phyloP scores from a whole-genome alignment of 64 coral and sea anemone species.

The Platygyra sinensis region DNA sequence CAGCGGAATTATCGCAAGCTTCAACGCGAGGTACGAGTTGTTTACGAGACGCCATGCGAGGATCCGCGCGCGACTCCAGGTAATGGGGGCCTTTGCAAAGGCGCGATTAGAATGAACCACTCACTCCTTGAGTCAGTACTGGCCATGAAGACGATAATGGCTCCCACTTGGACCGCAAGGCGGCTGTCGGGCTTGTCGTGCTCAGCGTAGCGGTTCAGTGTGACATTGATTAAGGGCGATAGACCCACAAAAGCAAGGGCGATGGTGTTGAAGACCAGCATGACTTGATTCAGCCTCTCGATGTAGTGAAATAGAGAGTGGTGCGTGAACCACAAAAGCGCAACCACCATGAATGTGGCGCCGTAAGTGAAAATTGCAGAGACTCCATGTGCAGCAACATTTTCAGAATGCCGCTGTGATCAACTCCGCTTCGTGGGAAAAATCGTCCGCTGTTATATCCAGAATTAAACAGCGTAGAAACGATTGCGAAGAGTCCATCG shows the following conservation, averaged over 20 bases:
- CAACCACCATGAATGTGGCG: too few species aligned
- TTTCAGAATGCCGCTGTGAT: slow-evolving; percentile 38
- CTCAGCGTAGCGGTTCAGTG: slow-evolving; percentile 76
- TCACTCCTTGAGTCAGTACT: slow-evolving; percentile 70
- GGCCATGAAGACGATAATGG: slow-evolving; percentile 76
- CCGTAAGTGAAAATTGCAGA: slow-evolving; percentile 80
- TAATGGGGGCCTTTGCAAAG: slow-evolving; percentile 60
- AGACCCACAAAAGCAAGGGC: slow-evolving; percentile 88
- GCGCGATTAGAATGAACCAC: slow-evolving; percentile 85
- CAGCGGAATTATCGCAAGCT: slow-evolving; percentile 78
- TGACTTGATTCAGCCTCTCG: slow-evolving; percentile 89
- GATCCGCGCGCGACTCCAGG: slow-evolving; percentile 55
- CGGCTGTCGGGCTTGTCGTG: slow-evolving; percentile 57
- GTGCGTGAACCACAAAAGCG: slow-evolving; percentile 92
- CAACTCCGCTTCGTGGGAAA: slow-evolving; percentile 84
- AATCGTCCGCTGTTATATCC: slow-evolving; percentile 82
- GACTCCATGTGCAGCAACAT: slow-evolving; percentile 89
- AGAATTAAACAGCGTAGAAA: slow-evolving; percentile 85
- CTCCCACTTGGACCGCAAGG: slow-evolving; percentile 74
- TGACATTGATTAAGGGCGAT: slow-evolving; percentile 71
- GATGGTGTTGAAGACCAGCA: slow-evolving; percentile 90
- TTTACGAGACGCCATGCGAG: slow-evolving; percentile 57
- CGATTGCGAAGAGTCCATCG: slow-evolving; percentile 97
- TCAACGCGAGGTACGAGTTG: slow-evolving; percentile 84
- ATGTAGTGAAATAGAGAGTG: slow-evolving; percentile 94